phyloP scores from a whole-genome alignment of 2,888 invertebrate species.

The Rhorus exstirpatorius region DNA sequence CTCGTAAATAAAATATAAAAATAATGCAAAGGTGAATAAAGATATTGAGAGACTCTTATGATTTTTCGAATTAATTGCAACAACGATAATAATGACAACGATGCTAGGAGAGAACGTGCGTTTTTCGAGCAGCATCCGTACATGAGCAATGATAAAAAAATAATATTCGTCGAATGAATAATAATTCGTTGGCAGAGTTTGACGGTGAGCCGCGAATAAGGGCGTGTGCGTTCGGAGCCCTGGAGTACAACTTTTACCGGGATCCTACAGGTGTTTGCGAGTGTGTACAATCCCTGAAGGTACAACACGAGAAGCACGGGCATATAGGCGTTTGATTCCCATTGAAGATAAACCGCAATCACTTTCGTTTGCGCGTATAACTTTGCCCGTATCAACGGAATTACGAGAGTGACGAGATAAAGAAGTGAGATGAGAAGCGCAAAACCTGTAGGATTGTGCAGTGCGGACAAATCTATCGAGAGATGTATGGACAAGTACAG shows the following conservation, averaged over 20 bases:
- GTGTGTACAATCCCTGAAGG: not conserved
- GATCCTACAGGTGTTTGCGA: slow-evolving; percentile 58
- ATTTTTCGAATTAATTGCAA: not conserved
- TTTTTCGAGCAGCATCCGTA: not conserved
- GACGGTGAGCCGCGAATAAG: not conserved
- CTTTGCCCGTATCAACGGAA: not conserved
- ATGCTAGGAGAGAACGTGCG: not conserved
- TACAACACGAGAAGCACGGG: not conserved
- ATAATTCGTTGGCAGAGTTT: not conserved
- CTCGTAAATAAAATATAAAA: slow-evolving; percentile 5
- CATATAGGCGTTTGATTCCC: slow-evolving; percentile 8
- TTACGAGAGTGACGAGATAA: not conserved
- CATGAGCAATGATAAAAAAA: slow-evolving; percentile 2
- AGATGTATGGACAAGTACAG: not conserved
- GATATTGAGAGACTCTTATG: not conserved
- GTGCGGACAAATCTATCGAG: slow-evolving; percentile 37
- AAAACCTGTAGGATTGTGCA: not conserved
- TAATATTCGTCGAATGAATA: not conserved
- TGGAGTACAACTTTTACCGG: slow-evolving; percentile 32
- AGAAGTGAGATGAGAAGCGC: too few species aligned
- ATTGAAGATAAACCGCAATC: not conserved
- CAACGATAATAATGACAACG: slow-evolving; percentile 1
- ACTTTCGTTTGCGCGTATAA: not conserved
- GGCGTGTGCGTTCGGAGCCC: not conserved
- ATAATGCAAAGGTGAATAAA: not conserved